A percentile compares a stretch with the other conserved stretches of the same genome.
phyloP scores from a whole-genome alignment of 2,888 invertebrate genomes.

The Sinotaia quadrata region DNA sequence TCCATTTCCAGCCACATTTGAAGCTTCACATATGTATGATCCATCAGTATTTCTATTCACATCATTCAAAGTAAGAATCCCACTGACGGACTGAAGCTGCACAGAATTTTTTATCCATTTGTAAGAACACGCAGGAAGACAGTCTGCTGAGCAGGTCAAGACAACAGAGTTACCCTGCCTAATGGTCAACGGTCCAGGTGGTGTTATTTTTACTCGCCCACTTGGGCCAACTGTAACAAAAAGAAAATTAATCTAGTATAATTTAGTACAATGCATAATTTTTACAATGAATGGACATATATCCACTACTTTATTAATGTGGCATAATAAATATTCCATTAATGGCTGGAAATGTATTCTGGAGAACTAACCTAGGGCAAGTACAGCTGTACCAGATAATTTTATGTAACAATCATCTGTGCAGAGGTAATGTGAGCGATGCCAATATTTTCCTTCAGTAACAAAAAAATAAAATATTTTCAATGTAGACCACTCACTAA shows the following conservation, averaged over 20 bases:
- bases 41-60: conserved; percentile 3
- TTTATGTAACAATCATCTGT: no score
- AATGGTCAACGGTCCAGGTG: conserved; percentile 17
- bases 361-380: no score
- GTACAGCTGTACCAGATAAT: no score
- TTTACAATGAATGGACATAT: no score
- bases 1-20: conserved; percentile 10
- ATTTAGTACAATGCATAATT: no score
- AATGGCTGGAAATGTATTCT: background rate
- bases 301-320: background rate
- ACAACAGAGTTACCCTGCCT: conserved; percentile 29
- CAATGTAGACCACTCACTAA: conserved; percentile 3
- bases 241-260: background rate
- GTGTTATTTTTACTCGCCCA: conserved; percentile 21
- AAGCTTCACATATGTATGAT: conserved; percentile 15
- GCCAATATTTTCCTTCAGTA: no score
- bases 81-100: conserved; percentile 7
- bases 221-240: conserved; percentile 19
- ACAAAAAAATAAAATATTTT: no score
- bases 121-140: conserved; percentile 21
- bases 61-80: conserved; percentile 21
- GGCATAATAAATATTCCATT: background rate
- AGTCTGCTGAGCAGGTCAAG: conserved; percentile 26
- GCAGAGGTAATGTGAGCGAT: no score
- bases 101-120: conserved; percentile 23